Percentiles rank a stretch among this genome's conserved stretches.
phyloP scores from a whole-genome alignment of 2,797 vertebrate genomes.

The Toxotes lorentzi region DNA sequence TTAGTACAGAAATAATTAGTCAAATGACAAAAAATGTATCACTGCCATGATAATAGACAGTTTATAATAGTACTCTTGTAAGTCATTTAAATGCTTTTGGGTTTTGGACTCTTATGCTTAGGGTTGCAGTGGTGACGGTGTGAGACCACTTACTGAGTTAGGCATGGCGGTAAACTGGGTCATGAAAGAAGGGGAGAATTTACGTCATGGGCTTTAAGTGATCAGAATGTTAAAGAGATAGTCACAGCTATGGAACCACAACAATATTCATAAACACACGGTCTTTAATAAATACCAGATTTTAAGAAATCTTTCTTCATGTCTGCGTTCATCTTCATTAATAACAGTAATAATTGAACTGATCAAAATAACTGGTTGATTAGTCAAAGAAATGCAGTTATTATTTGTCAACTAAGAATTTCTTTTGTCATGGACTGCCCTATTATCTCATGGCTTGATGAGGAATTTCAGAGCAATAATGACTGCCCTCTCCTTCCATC shows the following conservation, averaged over 20 bases:
- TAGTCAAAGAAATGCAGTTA: slow-evolving; percentile 11
- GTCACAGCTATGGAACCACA: neutral
- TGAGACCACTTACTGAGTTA: neutral
- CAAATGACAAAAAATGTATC: neutral
- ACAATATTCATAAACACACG: neutral
- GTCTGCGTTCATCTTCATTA: neutral
- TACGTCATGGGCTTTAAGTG: neutral
- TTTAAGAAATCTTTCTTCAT: slow-evolving; percentile 1
- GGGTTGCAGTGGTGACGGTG: neutral
- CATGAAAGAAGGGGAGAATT: neutral
- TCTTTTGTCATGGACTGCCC: slow-evolving; percentile 14
- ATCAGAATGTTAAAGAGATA: neutral
- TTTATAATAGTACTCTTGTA: neutral
- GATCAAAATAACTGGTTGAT: neutral
- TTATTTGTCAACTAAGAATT: slow-evolving; percentile 1
- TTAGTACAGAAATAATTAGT: slow-evolving; percentile 5
- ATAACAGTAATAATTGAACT: neutral
- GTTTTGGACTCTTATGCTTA: neutral
- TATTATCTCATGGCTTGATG: neutral
- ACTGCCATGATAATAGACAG: neutral
- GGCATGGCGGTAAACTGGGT: slow-evolving; percentile 10
- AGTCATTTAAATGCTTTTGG: neutral
- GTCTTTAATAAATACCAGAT: neutral
- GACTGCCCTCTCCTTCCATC: slow-evolving; percentile 27
- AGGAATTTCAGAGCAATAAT: slow-evolving; percentile 31